These are phyloP conservation scores for Trachops cirrhosus DNA, from an alignment of 2,797 vertebrate genomes.

Conservation along the genomic window DNA sequence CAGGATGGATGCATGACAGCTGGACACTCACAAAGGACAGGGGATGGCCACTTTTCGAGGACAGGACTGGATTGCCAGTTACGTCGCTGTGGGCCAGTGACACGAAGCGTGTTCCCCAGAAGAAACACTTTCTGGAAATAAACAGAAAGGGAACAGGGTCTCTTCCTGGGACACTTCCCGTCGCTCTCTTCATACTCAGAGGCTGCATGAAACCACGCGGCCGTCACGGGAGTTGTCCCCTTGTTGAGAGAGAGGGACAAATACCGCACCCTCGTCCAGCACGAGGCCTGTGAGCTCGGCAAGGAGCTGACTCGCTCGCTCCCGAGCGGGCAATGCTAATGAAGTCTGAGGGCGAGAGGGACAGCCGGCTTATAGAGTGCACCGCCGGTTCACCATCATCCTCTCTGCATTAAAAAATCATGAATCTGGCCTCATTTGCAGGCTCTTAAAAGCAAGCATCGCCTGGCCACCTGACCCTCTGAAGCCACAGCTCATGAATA, in stretches of 20 bases:
- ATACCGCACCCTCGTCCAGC: constrained; percentile 14
- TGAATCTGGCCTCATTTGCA: constrained; percentile 75
- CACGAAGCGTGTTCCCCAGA: not conserved
- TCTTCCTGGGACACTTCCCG: not conserved
- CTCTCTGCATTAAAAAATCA: constrained; percentile 82
- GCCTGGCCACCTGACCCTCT: constrained; percentile 71
- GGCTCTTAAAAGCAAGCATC: constrained; percentile 79
- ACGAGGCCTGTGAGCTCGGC: not conserved
- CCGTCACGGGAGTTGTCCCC: not conserved
- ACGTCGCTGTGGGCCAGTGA: not conserved
- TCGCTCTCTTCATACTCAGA: not conserved
- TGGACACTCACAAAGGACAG: not conserved
- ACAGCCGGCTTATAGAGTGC: constrained; percentile 33
- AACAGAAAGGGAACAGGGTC: not conserved
- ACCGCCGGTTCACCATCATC: constrained; percentile 62
- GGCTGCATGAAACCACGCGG: not conserved
- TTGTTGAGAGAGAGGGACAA: not conserved
- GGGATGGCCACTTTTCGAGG: not conserved
- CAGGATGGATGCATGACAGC: not conserved
- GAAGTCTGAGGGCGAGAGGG: constrained; percentile 41
- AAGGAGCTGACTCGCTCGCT: constrained; percentile 24
- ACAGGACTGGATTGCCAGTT: not conserved
- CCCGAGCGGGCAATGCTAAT: constrained; percentile 40
- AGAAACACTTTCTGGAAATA: not conserved
- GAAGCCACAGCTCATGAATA: constrained; percentile 80